Base-by-base conservation (phyloP, 2,113 vertebrate genomes). In the Trematocara unimaculatum region DNA sequence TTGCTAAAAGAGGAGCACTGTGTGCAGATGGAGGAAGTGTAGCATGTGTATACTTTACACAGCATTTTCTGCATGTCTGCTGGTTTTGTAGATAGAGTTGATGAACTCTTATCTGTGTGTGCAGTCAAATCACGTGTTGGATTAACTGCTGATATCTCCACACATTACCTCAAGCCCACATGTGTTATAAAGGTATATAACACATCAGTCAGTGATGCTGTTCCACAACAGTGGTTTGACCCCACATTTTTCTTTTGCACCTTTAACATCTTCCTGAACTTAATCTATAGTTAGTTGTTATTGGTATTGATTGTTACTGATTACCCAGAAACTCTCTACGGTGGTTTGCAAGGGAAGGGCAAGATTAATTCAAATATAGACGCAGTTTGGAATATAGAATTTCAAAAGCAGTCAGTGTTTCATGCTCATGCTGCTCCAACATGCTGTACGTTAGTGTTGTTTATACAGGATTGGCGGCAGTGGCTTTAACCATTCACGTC, bases 171-270 rank as follows among this genome's bases (percentile, higher is more conserved):
- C 11, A 83, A 85, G 83, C 60, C 83, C 74, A 87, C 72, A 18
- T 23, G 8, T 29, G 15, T 58, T 84, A 55, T 83, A 83, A 84
- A 56, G 60, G 49, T 55, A 83, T 54, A 51, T 84, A 89, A 56
- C 72, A 85, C 47, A 85, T 80, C 60, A 84, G 72, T 35, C 47
- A 60, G 42, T 3, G 4, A 13, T 72, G 42, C 42, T 15, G 18
- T 93, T 93, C 85, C 77, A 70, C 91, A 94, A 93, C 38, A 82
- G 51, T 49, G n/a, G 12, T n/a, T 47, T 86, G 26, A 70, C 62
- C 60, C 10, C 54, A 31, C 54, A 83, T 29, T 77, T 31, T 14
- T 40, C 84, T 18, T 55, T 35, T 20, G 20, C 45, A 55, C 20
- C 33, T 77, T 86, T 29, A 6, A 79, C 42, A 80, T 62, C 15